These are phyloP conservation scores for Tachycineta bicolor DNA, from an alignment of 2,113 vertebrate genomes.

Conservation along the genomic window DNA sequence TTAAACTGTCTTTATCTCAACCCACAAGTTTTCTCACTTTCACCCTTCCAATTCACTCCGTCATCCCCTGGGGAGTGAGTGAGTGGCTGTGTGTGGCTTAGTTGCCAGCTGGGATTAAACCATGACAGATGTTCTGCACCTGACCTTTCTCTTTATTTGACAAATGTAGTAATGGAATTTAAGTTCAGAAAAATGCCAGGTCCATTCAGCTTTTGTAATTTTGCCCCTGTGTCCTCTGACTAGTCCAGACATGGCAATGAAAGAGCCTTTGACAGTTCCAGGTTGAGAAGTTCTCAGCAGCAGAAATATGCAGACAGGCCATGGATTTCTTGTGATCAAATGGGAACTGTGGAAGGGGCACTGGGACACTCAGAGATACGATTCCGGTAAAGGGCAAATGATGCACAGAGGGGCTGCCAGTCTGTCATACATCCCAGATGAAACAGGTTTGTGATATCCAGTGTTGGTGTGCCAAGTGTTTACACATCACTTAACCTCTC, in stretches of 20 bases:
- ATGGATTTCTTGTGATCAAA: neutral
- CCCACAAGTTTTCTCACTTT: too few species aligned
- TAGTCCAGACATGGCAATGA: neutral
- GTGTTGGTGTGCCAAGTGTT: conserved; percentile 60
- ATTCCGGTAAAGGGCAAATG: neutral
- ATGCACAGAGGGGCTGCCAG: neutral
- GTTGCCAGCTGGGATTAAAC: neutral
- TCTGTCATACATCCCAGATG: neutral
- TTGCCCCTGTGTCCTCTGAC: neutral
- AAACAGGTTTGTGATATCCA: conserved; percentile 48
- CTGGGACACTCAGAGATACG: neutral
- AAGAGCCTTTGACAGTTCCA: neutral
- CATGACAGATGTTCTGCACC: neutral
- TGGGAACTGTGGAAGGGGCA: accelerated
- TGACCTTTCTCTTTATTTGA: neutral
- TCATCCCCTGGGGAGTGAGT: neutral
- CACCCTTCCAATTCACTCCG: neutral
- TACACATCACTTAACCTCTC: conserved; percentile 71
- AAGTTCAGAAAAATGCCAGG: neutral
- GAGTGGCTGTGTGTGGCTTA: neutral
- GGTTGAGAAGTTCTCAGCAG: neutral
- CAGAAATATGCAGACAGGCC: neutral
- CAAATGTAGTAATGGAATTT: neutral
- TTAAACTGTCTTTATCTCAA: too few species aligned
- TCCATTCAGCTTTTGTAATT: neutral